Evolutionary conservation across 2,113 vertebrate species (phyloP), one percentile per base, ranked within the genome.

Genomic region (Merops nubicus): DNA sequence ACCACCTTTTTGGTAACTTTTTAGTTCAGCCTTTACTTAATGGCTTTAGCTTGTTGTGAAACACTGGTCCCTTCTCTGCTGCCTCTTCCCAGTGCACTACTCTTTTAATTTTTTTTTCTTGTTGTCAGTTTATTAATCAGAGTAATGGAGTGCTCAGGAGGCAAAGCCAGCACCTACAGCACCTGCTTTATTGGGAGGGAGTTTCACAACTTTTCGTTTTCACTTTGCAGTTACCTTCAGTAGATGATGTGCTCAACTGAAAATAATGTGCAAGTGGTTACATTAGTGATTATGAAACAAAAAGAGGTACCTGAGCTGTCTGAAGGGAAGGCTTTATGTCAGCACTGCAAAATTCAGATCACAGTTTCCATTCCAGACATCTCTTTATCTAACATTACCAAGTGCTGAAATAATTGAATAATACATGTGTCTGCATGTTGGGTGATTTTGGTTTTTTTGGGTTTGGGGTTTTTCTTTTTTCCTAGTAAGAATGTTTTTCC

Each of bases 51-150:
- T 95, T 84, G 80, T 65, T 95, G 92, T 68, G 91, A 83, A 96
- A 91, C 56, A 25, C 6, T 74, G 95, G 91, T 97, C 88, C 87
- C 54, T 92, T 93, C 87, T 83, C 82, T 33, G 34, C 83, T 87
- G 90, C 91, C 93, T 93, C 85, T 96, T 97, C 95, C 97, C 87
- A 51, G 96, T 76, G 90, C 86, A 54, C 29, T 96, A 65, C 92
- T 84, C 92, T 96, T 92, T 26, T 96, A 96, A 94, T 97, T 97
- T 94, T 97, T 94, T 96, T 95, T 95, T 89, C 85, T 91, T 97
- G 84, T 82, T 97, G 94, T 90, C 94, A 97, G 81, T 91, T 95
- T 97, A 97, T 97, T 98, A 96, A 97, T 98, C 97, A 97, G 96
- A 79, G 76, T 91, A 97, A 88, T 87, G 12, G 77, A 93, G 69